Percentiles rank a stretch among this genome's conserved stretches.
These are phyloP conservation scores for Eudasyphora cyanicolor DNA, from an alignment of 2,888 invertebrate genomes.

Conservation along the genomic window DNA sequence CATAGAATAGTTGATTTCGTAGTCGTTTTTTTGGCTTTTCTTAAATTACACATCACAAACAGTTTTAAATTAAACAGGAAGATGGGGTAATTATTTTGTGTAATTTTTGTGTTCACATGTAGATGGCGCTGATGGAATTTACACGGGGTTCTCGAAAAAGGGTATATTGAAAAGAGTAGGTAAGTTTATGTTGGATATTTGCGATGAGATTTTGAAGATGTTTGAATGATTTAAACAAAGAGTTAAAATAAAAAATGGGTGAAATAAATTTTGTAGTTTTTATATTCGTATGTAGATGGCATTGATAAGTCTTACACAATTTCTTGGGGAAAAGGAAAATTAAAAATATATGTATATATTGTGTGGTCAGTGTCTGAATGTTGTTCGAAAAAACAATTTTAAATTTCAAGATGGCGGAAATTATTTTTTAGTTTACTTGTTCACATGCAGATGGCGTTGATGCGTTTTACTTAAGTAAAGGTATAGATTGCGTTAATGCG, in stretches of 20 bases:
- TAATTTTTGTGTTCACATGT: conserved; percentile 6
- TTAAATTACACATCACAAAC: conserved; percentile 7
- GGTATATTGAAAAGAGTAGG: too few relatives aligned
- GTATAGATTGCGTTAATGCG: too few relatives aligned
- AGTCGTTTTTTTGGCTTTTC: neutral
- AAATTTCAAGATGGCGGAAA: neutral
- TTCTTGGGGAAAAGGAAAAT: neutral
- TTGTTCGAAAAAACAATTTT: too few relatives aligned
- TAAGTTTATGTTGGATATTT: too few relatives aligned
- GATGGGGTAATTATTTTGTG: neutral
- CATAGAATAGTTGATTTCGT: neutral
- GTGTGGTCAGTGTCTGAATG: too few relatives aligned
- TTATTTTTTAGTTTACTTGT: neutral
- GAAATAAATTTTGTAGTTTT: neutral
- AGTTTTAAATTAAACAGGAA: neutral
- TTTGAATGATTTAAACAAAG: too few relatives aligned
- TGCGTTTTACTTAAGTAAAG: too few relatives aligned
- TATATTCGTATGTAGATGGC: conserved; percentile 14
- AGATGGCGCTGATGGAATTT: neutral
- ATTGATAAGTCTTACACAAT: neutral
- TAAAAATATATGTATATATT: too few relatives aligned
- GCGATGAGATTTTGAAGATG: too few relatives aligned
- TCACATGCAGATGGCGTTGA: conserved; percentile 8
- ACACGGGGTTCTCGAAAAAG: neutral
- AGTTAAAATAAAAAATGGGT: neutral